Base-by-base conservation (phyloP, 1,140 invertebrate species). In the Patella vulgata region DNA sequence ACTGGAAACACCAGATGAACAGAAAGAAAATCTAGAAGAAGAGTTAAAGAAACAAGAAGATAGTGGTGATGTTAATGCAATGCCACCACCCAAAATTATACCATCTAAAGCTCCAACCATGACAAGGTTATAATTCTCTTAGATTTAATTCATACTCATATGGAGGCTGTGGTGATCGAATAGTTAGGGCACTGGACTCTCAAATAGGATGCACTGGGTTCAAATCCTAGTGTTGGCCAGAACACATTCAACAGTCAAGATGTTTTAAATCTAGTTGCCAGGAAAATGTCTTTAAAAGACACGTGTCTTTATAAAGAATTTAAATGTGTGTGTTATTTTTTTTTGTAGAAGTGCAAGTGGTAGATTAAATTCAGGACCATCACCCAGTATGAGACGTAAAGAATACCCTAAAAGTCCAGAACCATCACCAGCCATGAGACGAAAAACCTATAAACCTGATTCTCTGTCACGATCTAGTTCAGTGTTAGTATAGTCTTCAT, bases 1-100 rank as follows among this genome's bases (percentile, higher is more conserved):
- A 8, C 58, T 71, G 30, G 74, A 78, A 52, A 64, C 70, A 17
- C 68, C 72, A 14, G 70, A 74, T 36, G 76, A 77, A 42, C 61
- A 60, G n/a, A 54, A 57, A 17, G 25, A 47, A 21, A 44, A 48
- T 31, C 43, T 55, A 19, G 33, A 43, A 31, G 36, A 31, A 14
- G 30, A 23, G 4, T 30, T n/a, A 30, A 52, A 21, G 39, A 60
- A 46, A 30, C 52, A 47, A 42, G 36, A 27, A n/a, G 48, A 31
- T 19, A 42, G 30, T 39, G 21, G 9, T 11, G 68, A 70, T 8
- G 59, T 39, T n/a, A 40, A 47, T 19, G 39, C 75, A 27, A 75
- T 77, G 77, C 75, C 73, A 3, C 77, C 77, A 3, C 73, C 75
- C n/a, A 70, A 61, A 53, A n/a, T n/a, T n/a, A n/a, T n/a, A n/a